These are phyloP conservation scores for Drosophila paulistorum DNA, from an alignment of 1,140 invertebrate species.

Conservation along the genomic window DNA sequence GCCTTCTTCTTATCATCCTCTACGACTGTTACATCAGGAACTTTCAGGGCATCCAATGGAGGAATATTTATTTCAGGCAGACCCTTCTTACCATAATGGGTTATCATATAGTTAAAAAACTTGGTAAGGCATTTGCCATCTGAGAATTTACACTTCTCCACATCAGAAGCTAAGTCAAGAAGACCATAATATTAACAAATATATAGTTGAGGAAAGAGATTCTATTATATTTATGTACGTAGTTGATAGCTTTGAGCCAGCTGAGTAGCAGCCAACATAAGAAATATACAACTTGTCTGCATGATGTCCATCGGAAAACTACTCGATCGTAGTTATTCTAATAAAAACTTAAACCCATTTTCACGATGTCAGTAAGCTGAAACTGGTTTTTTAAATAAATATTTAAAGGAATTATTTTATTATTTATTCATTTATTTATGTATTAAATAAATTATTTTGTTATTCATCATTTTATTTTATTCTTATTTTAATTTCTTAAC, in stretches of 20 bases:
- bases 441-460: too few relatives aligned
- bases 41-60: not conserved
- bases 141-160: not conserved
- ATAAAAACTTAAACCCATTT: not conserved
- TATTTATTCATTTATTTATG: too few relatives aligned
- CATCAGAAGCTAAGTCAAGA: not conserved
- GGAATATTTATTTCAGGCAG: not conserved
- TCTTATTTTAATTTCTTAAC: too few relatives aligned
- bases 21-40: not conserved
- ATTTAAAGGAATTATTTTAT: too few relatives aligned
- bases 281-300: slow-evolving; percentile 3
- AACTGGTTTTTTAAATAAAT: not conserved
- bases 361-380: not conserved
- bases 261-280: not conserved
- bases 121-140: not conserved
- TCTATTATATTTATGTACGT: not conserved
- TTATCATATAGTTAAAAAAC: not conserved
- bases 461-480: too few relatives aligned
- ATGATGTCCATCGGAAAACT: not conserved
- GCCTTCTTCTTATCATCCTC: not conserved
- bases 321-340: too few relatives aligned
- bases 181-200: not conserved
- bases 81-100: not conserved
- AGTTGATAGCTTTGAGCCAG: not conserved
- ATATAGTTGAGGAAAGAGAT: too few relatives aligned